Conservation (phyloP, 2,113 vertebrate genomes). For the Barbus barbus region DNA sequence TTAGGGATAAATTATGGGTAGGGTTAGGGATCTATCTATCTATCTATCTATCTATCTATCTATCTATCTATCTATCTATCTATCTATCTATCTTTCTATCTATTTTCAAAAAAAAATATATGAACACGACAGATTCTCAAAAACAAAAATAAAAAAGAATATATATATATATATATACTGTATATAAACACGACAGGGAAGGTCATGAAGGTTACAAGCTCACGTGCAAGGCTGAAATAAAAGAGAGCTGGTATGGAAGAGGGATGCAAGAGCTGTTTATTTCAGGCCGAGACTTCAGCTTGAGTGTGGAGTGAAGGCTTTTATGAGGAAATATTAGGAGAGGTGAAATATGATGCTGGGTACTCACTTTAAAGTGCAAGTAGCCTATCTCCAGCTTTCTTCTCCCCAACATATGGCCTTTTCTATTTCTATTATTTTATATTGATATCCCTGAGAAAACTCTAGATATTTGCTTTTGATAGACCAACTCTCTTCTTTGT, state of each 20-base stretch:
- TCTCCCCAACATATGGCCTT: slow-evolving; percentile 46
- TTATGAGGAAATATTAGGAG: slow-evolving; percentile 71
- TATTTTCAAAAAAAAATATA: no score
- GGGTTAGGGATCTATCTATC: no score
- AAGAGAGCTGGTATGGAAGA: neutral
- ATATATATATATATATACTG: no score
- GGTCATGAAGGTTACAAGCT: neutral
- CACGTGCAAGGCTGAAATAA: slow-evolving; percentile 3
- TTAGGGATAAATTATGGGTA: no score
- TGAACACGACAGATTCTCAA: no score
- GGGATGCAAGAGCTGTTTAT: neutral
- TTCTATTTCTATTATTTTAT: slow-evolving; percentile 23
- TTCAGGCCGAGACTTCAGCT: no score
- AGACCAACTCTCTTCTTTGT: neutral
- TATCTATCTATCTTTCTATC: no score
- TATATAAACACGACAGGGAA: neutral
- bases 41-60: no score
- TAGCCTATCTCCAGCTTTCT: slow-evolving; percentile 53
- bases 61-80: no score
- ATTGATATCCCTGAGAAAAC: neutral
- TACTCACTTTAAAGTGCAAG: slow-evolving; percentile 53
- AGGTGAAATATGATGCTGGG: slow-evolving; percentile 67
- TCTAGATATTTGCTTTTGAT: neutral
- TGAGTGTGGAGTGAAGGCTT: slow-evolving; percentile 55
- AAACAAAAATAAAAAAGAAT: no score